phyloP scores from a whole-genome alignment of 2,113 vertebrate genomes.

The Azemiops feae region DNA sequence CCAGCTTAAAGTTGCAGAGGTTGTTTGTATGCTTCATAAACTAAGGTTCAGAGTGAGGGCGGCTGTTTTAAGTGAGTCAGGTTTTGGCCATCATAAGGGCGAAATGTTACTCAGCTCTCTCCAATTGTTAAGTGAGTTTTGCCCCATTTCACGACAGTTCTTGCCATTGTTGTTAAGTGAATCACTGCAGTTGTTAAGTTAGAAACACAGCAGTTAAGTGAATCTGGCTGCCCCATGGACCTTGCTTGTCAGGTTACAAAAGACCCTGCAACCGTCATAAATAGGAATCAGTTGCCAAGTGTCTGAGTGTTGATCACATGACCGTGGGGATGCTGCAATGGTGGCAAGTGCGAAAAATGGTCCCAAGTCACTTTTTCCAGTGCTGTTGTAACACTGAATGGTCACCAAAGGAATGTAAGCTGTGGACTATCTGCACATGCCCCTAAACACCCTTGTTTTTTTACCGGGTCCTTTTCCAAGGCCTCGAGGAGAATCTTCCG shows the following conservation, averaged over 20 bases:
- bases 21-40: neutral
- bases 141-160: too few relatives aligned
- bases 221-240: too few relatives aligned
- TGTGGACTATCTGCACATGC: neutral
- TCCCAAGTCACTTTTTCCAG: too few relatives aligned
- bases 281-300: neutral
- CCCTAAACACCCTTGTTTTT: neutral
- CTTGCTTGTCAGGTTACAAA: too few relatives aligned
- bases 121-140: neutral
- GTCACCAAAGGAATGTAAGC: neutral
- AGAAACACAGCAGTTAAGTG: too few relatives aligned
- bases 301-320: neutral
- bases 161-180: too few relatives aligned
- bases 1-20: neutral
- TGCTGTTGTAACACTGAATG: neutral
- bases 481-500: conserved; percentile 74
- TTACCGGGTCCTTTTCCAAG: conserved; percentile 79
- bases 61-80: neutral
- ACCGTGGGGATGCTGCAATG: neutral
- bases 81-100: neutral
- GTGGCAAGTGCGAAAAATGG: neutral
- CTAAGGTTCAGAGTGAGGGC: fast-evolving
- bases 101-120: neutral
- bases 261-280: too few relatives aligned
- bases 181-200: too few relatives aligned